A percentile compares a stretch with the other conserved stretches of the same genome.
These are phyloP conservation scores for Perca fluviatilis DNA, from an alignment of 2,113 vertebrate genomes.

Conservation along the genomic window DNA sequence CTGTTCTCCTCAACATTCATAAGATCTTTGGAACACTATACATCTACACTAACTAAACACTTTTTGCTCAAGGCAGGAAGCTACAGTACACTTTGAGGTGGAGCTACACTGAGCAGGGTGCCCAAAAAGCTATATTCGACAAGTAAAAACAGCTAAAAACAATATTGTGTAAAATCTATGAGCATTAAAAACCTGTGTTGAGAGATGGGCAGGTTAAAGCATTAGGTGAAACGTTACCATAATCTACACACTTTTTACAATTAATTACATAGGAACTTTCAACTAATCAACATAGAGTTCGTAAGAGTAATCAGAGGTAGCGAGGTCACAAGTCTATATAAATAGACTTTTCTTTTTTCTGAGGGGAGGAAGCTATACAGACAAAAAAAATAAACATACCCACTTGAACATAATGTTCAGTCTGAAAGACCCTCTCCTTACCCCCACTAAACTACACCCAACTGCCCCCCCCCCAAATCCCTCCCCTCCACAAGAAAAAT, in stretches of 20 bases:
- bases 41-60: conserved; percentile 80
- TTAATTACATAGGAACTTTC: conserved; percentile 91
- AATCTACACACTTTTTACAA: conserved; percentile 92
- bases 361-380: conserved; percentile 89
- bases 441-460: conserved; percentile 56
- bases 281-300: conserved; percentile 89
- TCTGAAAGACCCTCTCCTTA: conserved; percentile 82
- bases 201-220: conserved; percentile 90
- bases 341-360: conserved; percentile 83
- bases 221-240: conserved; percentile 89
- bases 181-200: conserved; percentile 87
- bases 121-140: conserved; percentile 79
- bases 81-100: conserved; percentile 82
- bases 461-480: conserved; percentile 37
- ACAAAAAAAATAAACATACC: conserved; percentile 88
- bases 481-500: conserved; percentile 78
- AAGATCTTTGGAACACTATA: conserved; percentile 86
- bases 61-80: conserved; percentile 77
- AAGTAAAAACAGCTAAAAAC: conserved; percentile 76
- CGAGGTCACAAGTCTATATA: conserved; percentile 88
- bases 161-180: conserved; percentile 77
- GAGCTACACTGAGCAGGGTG: conserved; percentile 68
- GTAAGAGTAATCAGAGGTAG: conserved; percentile 95
- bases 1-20: conserved; percentile 83
- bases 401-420: conserved; percentile 85